These are phyloP conservation scores for Labia minor DNA, from an alignment of 2,888 invertebrate species.

Conservation along the genomic window DNA sequence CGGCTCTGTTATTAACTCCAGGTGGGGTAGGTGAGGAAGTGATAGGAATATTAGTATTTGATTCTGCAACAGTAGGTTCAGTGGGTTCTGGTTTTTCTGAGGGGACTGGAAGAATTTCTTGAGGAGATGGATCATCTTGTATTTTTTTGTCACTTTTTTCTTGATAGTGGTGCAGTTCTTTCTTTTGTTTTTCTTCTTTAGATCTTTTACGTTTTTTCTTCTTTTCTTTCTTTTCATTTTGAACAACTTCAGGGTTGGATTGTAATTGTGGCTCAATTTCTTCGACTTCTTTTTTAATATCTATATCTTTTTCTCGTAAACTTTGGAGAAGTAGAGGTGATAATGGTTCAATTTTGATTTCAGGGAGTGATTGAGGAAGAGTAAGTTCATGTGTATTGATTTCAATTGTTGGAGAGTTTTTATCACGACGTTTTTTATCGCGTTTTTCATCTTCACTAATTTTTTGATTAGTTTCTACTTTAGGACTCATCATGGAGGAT, in stretches of 20 bases:
- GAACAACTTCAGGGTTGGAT: conserved; percentile 32
- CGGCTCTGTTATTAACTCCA: conserved; percentile 18
- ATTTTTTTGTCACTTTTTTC: conserved; percentile 35
- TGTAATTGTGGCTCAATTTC: conserved; percentile 42
- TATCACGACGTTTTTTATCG: conserved; percentile 33
- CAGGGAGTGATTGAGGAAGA: conserved; percentile 70
- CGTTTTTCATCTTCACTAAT: conserved; percentile 55
- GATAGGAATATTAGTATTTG: background rate
- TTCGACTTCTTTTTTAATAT: conserved; percentile 27
- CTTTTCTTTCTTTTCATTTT: conserved; percentile 55
- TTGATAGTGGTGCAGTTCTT: conserved; percentile 48
- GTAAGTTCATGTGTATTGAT: conserved; percentile 46
- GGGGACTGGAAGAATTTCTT: background rate
- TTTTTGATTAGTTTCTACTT: conserved; percentile 31
- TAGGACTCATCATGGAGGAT: conserved; percentile 14
- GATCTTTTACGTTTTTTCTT: conserved; percentile 77
- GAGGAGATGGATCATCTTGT: background rate
- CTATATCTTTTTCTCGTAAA: conserved; percentile 26
- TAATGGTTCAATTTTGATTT: conserved; percentile 50
- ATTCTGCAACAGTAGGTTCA: conserved; percentile 15
- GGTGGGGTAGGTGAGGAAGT: conserved; percentile 25
- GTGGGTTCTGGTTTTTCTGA: conserved; percentile 14
- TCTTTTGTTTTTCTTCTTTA: conserved; percentile 56
- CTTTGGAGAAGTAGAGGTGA: conserved; percentile 28
- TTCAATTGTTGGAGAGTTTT: conserved; percentile 30